Percentiles rank a stretch among this genome's conserved stretches.
Conservation (phyloP, 2,113 vertebrate species). For the Platanista minor region DNA sequence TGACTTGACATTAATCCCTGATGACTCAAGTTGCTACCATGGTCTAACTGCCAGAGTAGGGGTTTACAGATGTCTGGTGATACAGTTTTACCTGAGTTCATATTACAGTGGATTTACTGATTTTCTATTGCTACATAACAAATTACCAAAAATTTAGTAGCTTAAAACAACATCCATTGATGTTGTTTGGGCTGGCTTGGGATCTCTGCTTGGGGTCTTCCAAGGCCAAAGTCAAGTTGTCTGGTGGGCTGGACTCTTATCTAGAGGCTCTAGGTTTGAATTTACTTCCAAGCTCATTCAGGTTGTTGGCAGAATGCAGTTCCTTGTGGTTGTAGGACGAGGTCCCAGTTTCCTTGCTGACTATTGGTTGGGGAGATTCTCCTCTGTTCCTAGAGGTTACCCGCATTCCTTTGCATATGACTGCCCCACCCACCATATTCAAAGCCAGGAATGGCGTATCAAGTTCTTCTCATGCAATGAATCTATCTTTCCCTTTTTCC, state of each 20-base stretch:
- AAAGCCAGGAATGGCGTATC: not conserved
- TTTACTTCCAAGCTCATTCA: not conserved
- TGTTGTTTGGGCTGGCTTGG: not conserved
- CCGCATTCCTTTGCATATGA: not conserved
- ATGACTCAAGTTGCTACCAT: not conserved
- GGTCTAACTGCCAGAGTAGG: not conserved
- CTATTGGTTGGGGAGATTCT: not conserved
- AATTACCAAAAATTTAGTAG: not conserved
- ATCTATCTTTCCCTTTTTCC: not conserved
- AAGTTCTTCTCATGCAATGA: not conserved
- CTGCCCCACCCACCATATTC: not conserved
- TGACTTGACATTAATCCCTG: not conserved
- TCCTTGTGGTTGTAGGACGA: not conserved
- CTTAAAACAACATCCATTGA: not conserved
- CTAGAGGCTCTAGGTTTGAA: not conserved
- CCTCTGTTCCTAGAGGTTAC: not conserved
- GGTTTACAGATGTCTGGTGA: not conserved
- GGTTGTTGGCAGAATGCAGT: not conserved
- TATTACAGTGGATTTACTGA: not conserved
- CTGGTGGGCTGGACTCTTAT: not conserved
- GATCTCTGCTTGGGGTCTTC: not conserved
- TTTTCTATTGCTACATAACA: not conserved
- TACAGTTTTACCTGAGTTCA: not conserved
- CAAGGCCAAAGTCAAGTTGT: not conserved
- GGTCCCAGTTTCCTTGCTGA: not conserved